Base-by-base conservation (phyloP, 2,888 invertebrate species). In the Conops quadrifasciatus region DNA sequence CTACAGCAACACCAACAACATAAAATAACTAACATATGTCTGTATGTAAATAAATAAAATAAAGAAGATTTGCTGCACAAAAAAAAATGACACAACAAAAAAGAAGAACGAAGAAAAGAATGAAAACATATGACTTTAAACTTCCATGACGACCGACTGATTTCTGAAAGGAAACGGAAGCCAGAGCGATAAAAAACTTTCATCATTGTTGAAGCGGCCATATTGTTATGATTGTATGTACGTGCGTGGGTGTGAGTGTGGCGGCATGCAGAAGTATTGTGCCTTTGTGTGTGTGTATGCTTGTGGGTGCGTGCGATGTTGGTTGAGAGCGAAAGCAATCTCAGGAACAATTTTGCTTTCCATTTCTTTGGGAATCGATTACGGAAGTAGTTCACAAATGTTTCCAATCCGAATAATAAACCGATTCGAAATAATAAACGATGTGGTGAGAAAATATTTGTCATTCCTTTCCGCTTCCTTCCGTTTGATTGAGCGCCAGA, bases 21-120 rank as follows among this genome's bases (percentile, higher is more conserved):
- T 58, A 68, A 70, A 67, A 72, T 49, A 60, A 74, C 19, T 36
- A 36, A 36, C 36, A 36, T 49, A n/a, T 49, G 49, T 15, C n/a
- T 51, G 30, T 65, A 51, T 51, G 51, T 51, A 51, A 65, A 56
- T 56, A 56, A 56, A 63, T 45, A 63, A 51, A 65, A 49, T n/a
- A 26, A 59, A 36, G 9, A 36, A 36, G 36, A 36, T 36, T 36
- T 36, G 36, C 36, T 7, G 36, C 36, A 36, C 9, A 36, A 36
- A 36, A 36, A 7, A 36, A 36, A 36, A 36, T 9, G 9, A 36
- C 4, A 9, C 4, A 36, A 36, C 4, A 59, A 60, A 49, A 51
- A 59, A 68, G 47, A 56, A 9, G 13, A 53, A 56, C 56, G 24
- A 21, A 21, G 13, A 56, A 56, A 24, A 11, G 13, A n/a, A 56